These are phyloP conservation scores for Clitarchus hookeri DNA, from an alignment of 2,888 invertebrate species.

Conservation along the genomic window DNA sequence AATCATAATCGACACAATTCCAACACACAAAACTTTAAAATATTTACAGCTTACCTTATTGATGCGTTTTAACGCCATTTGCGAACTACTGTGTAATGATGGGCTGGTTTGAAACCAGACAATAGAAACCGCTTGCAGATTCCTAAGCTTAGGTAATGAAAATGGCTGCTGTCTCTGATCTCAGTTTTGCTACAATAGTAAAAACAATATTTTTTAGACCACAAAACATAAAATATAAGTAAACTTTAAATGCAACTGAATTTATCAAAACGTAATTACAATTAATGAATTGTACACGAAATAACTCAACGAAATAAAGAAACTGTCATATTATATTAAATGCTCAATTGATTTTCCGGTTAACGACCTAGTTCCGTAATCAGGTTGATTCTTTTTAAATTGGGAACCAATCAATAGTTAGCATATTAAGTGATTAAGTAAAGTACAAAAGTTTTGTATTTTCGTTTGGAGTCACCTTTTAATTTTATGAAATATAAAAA, in stretches of 20 bases:
- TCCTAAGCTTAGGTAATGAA: constrained; percentile 86
- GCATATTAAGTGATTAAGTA: too few species aligned
- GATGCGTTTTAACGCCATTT: constrained; percentile 96
- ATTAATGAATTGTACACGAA: not conserved
- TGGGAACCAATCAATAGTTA: too few species aligned
- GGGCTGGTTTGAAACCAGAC: constrained; percentile 76
- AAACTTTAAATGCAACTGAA: not conserved
- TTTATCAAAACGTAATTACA: not conserved
- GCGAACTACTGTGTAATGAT: constrained; percentile 56
- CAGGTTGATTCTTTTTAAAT: not conserved
- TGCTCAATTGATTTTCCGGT: not conserved
- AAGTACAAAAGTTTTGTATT: too few species aligned
- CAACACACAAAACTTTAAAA: constrained; percentile 42
- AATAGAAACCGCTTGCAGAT: constrained; percentile 79
- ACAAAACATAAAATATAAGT: not conserved
- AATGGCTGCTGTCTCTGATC: constrained; percentile 52
- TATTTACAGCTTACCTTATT: constrained; percentile 70
- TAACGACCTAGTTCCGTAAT: not conserved
- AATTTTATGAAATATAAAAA: too few species aligned
- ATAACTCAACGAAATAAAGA: not conserved
- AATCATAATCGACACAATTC: constrained; percentile 41
- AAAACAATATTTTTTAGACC: not conserved
- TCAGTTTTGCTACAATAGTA: constrained; percentile 28
- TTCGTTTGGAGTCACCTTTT: too few species aligned
- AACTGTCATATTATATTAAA: not conserved